phyloP scores from a whole-genome alignment of 2,888 invertebrate species.

The Andricus quercusramuli region DNA sequence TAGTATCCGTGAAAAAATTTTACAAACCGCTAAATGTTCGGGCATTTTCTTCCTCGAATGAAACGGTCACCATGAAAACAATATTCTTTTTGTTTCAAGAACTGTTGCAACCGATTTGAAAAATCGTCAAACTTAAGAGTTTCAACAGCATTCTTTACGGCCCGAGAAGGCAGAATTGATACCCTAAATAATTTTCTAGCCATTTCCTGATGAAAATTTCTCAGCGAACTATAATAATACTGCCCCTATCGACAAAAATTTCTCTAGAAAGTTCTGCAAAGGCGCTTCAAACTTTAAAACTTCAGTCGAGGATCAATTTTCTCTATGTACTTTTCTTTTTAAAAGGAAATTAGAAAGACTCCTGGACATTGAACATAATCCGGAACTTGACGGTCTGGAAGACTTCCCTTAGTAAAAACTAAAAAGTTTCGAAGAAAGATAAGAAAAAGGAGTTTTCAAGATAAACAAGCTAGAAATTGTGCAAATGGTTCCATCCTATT shows the following conservation, averaged over 20 bases:
- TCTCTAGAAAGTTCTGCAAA: slow-evolving; percentile 11
- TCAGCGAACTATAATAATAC: neutral
- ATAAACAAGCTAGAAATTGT: neutral
- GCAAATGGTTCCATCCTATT: no score
- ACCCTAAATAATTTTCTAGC: neutral
- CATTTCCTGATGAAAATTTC: neutral
- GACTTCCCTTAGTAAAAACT: slow-evolving; percentile 23
- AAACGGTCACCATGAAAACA: no score
- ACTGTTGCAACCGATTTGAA: neutral
- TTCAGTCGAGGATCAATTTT: slow-evolving; percentile 25
- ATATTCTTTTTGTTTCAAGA: no score
- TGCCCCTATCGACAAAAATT: slow-evolving; percentile 19
- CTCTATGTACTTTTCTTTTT: slow-evolving; percentile 21
- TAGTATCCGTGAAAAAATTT: no score
- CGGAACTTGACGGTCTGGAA: slow-evolving; percentile 5
- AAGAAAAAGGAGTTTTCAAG: neutral
- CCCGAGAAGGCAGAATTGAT: neutral
- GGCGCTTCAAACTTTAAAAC: slow-evolving; percentile 17
- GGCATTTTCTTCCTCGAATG: no score
- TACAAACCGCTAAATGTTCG: no score
- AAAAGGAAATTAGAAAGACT: slow-evolving; percentile 32
- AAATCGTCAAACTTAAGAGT: neutral
- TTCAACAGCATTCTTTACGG: neutral
- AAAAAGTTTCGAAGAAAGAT: slow-evolving; percentile 12
- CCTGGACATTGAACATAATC: slow-evolving; percentile 35